phyloP scores from a whole-genome alignment of 1,140 invertebrate species.

The Bombus turneri region DNA sequence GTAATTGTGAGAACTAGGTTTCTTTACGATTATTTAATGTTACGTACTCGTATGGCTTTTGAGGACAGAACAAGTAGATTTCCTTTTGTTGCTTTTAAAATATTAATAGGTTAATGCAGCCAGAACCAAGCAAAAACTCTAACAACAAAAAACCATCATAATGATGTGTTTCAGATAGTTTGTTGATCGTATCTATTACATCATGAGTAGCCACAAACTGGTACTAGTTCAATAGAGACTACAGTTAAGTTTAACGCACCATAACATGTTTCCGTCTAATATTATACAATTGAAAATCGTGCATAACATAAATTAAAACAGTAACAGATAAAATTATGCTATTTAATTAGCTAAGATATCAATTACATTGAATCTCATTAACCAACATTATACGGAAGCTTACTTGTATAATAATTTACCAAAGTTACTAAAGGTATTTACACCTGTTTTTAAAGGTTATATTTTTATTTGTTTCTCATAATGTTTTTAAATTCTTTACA shows the following conservation, averaged over 20 bases:
- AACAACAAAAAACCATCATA: neutral
- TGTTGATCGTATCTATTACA: neutral
- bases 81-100: neutral
- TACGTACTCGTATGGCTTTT: too few relatives aligned
- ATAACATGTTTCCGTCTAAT: neutral
- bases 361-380: neutral
- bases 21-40: neutral
- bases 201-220: neutral
- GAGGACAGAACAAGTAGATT: neutral
- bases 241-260: conserved; percentile 14
- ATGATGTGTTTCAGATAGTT: neutral
- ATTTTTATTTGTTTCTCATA: too few relatives aligned
- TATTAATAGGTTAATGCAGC: neutral
- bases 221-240: neutral
- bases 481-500: too few relatives aligned
- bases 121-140: too few relatives aligned
- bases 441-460: too few relatives aligned
- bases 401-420: too few relatives aligned
- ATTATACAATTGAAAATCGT: neutral
- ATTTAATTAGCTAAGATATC: neutral
- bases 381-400: neutral
- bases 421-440: too few relatives aligned
- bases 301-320: neutral
- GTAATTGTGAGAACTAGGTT: neutral
- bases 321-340: neutral